Conservation (phyloP, 2,888 invertebrate species). For the Trichopria drosophilae region DNA sequence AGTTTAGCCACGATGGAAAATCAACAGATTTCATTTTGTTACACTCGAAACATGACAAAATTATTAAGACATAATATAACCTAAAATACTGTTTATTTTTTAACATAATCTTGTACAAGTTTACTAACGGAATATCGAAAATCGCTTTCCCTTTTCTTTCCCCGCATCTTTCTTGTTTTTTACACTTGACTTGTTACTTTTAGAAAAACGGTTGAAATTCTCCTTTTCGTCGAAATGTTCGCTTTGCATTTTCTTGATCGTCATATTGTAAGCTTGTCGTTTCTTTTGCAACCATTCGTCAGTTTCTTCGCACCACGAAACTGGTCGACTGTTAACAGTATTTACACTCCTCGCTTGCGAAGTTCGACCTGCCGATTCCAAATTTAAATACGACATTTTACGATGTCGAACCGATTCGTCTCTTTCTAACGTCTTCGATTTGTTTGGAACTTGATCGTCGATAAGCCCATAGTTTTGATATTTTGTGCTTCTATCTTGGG, state of each 20-base stretch:
- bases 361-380: conserved; percentile 35
- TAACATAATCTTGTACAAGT: conserved; percentile 15
- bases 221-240: conserved; percentile 46
- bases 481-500: conserved; percentile 45
- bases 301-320: conserved; percentile 51
- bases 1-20: not conserved
- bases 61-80: conserved; percentile 10
- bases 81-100: conserved; percentile 18
- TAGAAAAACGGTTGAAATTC: conserved; percentile 37
- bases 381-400: conserved; percentile 41
- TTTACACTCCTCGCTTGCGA: conserved; percentile 18
- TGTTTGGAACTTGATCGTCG: conserved; percentile 33
- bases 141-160: conserved; percentile 42
- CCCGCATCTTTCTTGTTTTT: conserved; percentile 32
- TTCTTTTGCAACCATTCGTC: conserved; percentile 52
- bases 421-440: conserved; percentile 28
- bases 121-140: conserved; percentile 50
- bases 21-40: not conserved
- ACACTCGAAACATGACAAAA: conserved; percentile 6
- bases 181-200: conserved; percentile 35
- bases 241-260: conserved; percentile 36
- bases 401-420: conserved; percentile 30
- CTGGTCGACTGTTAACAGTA: conserved; percentile 42
- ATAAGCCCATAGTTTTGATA: conserved; percentile 53
- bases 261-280: conserved; percentile 47